Evolutionary conservation across 2,888 invertebrate species (phyloP).

Genomic region (Plebejus argus): DNA sequence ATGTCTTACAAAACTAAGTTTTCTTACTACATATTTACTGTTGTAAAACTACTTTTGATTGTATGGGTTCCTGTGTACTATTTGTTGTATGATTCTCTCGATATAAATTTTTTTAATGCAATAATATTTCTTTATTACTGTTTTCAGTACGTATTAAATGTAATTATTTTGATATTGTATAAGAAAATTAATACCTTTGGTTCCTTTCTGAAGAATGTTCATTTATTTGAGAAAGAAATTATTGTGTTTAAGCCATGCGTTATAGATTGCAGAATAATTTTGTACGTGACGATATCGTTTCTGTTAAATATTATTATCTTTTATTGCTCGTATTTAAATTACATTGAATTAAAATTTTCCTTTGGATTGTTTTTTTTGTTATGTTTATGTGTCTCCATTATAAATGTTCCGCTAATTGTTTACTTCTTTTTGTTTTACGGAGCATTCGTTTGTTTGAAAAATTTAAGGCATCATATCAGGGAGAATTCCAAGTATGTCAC

Average conservation of each 20-base stretch:
- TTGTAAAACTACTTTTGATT: not conserved
- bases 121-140: not conserved
- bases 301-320: not conserved
- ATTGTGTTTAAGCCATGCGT: not conserved
- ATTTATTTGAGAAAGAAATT: conserved; percentile 16
- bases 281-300: not conserved
- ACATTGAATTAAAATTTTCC: not conserved
- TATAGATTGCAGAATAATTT: conserved; percentile 9
- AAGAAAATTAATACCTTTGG: conserved; percentile 4
- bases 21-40: not conserved
- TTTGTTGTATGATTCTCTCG: not conserved
- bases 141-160: conserved; percentile 12
- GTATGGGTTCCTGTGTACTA: not conserved
- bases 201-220: conserved; percentile 21
- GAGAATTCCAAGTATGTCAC: not conserved
- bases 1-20: not conserved
- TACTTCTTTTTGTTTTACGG: conserved; percentile 36
- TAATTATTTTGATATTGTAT: conserved; percentile 20
- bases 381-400: not conserved
- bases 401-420: conserved; percentile 31
- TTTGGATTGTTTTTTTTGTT: not conserved
- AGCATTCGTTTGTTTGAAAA: conserved; percentile 32
- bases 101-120: not conserved
- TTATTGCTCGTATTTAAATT: not conserved
- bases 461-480: not conserved